Conservation (phyloP, 2,888 invertebrate species). For the Drosophila paramelanica region DNA sequence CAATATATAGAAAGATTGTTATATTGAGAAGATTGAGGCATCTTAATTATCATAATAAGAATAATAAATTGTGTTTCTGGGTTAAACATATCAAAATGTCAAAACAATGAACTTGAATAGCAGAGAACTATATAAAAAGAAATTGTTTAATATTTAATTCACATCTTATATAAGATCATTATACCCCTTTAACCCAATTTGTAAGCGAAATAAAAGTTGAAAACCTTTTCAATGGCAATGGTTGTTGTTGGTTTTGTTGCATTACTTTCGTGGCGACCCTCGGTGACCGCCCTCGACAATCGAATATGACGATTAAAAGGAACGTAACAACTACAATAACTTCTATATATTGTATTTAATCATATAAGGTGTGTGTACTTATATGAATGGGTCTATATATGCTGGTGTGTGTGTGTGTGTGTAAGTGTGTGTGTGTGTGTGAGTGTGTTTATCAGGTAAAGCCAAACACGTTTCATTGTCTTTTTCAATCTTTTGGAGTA, state of each 20-base stretch:
- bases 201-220: slow-evolving; percentile 3
- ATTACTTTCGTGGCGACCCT: slow-evolving; percentile 37
- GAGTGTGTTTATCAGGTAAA: slow-evolving; percentile 66
- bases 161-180: no score
- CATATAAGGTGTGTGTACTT: slow-evolving; percentile 76
- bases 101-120: no score
- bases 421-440: slow-evolving; percentile 16
- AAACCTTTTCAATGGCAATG: background rate
- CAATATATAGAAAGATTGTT: no score
- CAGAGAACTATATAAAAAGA: no score
- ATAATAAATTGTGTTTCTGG: no score
- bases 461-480: slow-evolving; percentile 80
- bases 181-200: no score
- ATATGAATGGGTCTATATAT: slow-evolving; percentile 42
- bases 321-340: slow-evolving; percentile 57
- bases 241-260: background rate
- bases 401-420: slow-evolving; percentile 6
- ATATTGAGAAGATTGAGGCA: no score
- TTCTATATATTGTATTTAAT: slow-evolving; percentile 70
- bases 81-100: no score
- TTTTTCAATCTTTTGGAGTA: slow-evolving; percentile 73
- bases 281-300: slow-evolving; percentile 52
- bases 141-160: no score
- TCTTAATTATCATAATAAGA: no score
- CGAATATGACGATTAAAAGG: slow-evolving; percentile 61